Conservation (phyloP, 2,888 invertebrate genomes). For the Norana najaformis region DNA sequence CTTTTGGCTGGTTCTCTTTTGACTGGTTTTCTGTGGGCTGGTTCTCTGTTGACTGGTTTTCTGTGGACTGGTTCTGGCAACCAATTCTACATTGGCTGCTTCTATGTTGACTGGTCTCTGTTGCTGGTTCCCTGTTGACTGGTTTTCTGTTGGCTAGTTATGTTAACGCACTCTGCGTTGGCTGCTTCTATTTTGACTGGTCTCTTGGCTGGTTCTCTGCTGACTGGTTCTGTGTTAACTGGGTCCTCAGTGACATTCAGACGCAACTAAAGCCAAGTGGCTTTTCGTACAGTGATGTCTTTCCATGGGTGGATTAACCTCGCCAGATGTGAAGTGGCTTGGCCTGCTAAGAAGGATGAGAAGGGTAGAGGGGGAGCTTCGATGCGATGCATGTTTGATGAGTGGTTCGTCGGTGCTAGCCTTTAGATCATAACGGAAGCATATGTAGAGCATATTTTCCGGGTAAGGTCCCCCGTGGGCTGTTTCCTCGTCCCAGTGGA, state of each 20-base stretch:
- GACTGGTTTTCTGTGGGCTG: not conserved
- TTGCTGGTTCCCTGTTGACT: not conserved
- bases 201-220: not conserved
- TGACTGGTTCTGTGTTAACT: not conserved
- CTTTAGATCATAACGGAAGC: not conserved
- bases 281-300: not conserved
- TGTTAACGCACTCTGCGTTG: not conserved
- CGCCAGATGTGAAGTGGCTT: conserved; percentile 2
- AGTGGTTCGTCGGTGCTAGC: not conserved
- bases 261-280: not conserved
- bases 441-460: not conserved
- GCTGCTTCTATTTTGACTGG: not conserved
- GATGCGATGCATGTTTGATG: not conserved
- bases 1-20: not conserved
- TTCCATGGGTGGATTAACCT: not conserved
- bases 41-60: not conserved
- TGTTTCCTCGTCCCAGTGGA: not conserved
- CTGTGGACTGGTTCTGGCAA: not conserved
- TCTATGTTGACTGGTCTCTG: not conserved
- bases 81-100: not conserved
- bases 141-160: not conserved
- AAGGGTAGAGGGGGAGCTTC: not conserved
- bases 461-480: not conserved
- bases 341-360: not conserved
- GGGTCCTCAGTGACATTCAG: not conserved